A percentile compares a stretch with the other conserved stretches of the same genome.
phyloP scores from a whole-genome alignment of 2,888 invertebrate species.

The Chaetogeoica ovagalla region DNA sequence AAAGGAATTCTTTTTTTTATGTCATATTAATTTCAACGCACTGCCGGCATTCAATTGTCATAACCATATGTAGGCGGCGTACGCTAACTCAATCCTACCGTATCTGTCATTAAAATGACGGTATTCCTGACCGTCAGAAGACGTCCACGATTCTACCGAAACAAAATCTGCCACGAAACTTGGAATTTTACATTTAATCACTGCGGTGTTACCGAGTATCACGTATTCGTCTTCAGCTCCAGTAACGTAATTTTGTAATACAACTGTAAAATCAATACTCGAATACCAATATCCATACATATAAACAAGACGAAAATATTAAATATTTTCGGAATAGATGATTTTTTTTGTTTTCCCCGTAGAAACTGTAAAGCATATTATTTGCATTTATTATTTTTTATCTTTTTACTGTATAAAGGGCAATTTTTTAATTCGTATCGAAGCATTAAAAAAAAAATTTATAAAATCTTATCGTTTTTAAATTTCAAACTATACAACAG shows the following conservation, averaged over 20 bases:
- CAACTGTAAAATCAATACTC: constrained; percentile 63
- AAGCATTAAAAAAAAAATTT: no score
- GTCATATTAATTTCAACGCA: not conserved
- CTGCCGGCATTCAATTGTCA: not conserved
- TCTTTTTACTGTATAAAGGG: no score
- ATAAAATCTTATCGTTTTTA: no score
- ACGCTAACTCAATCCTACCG: constrained; percentile 3
- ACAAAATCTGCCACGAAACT: constrained; percentile 77
- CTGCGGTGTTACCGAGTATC: constrained; percentile 72
- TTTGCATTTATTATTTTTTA: no score
- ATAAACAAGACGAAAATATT: no score
- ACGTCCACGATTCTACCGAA: constrained; percentile 68
- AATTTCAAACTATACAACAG: no score
- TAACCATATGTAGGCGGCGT: not conserved
- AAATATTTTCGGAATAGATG: no score
- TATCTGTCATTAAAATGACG: constrained; percentile 14
- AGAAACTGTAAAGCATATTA: no score
- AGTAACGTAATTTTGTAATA: constrained; percentile 72
- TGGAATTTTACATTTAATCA: constrained; percentile 74
- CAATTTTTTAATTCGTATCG: no score
- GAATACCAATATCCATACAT: not conserved
- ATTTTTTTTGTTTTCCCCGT: no score
- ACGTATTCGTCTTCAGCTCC: constrained; percentile 75
- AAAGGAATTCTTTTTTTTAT: not conserved
- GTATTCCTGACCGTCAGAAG: constrained; percentile 62